Conservation (phyloP, 2,113 vertebrate genomes). For the Corynorhinus townsendii region DNA sequence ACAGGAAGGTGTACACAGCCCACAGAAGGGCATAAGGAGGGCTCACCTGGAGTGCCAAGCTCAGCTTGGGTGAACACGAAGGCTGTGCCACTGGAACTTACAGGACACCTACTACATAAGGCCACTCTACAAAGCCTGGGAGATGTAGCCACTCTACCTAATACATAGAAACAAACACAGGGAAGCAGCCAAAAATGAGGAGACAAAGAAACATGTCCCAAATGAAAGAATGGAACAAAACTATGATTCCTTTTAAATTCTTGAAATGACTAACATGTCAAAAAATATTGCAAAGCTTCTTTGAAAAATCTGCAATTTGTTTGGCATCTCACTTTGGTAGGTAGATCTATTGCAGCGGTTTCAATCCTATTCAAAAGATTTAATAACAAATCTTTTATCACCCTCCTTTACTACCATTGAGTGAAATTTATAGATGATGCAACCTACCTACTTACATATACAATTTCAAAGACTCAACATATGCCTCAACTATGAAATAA, state of each 20-base stretch:
- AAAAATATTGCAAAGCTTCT: background rate
- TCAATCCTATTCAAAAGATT: background rate
- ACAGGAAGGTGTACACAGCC: background rate
- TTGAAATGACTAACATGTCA: background rate
- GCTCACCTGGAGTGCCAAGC: background rate
- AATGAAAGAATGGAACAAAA: background rate
- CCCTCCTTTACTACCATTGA: background rate
- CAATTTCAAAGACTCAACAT: slow-evolving; percentile 10
- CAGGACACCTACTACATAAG: background rate
- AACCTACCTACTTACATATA: background rate
- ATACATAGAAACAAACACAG: background rate
- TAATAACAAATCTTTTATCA: background rate
- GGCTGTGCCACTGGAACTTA: background rate
- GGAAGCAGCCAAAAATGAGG: background rate
- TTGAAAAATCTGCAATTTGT: background rate
- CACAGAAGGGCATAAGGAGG: background rate
- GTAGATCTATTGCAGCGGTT: background rate
- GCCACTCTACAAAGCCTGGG: background rate
- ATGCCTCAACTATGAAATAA: background rate
- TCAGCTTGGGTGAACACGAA: background rate
- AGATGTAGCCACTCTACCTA: background rate
- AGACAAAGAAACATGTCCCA: background rate
- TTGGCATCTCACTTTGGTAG: background rate
- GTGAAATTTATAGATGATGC: background rate
- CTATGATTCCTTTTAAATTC: background rate